These are phyloP conservation scores for Eupithecia subfuscata DNA, from an alignment of 2,888 invertebrate genomes.

Conservation along the genomic window DNA sequence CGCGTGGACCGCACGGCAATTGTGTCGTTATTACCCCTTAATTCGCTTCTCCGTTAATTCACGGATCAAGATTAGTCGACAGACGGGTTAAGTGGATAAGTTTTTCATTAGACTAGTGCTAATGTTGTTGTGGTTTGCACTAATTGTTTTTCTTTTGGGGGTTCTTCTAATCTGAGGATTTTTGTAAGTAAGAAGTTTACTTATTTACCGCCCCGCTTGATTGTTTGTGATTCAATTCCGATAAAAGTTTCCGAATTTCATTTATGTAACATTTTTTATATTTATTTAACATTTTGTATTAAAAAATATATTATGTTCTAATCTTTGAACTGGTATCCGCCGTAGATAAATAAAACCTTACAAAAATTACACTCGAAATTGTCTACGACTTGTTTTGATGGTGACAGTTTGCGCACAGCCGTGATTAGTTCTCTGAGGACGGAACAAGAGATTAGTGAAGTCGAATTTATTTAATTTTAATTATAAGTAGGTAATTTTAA, in stretches of 20 bases:
- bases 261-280: background rate
- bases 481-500: too few species aligned
- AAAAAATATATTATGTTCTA: too few species aligned
- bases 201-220: too few species aligned
- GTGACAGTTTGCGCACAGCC: too few species aligned
- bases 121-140: conserved; percentile 18
- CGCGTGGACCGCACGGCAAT: conserved; percentile 33
- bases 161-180: background rate
- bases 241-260: background rate
- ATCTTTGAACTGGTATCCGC: too few species aligned
- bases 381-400: too few species aligned
- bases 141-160: conserved; percentile 23
- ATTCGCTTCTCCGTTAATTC: conserved; percentile 36
- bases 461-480: too few species aligned
- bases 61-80: conserved; percentile 30
- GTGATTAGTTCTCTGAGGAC: too few species aligned
- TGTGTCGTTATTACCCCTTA: conserved; percentile 40
- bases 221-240: too few species aligned
- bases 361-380: too few species aligned
- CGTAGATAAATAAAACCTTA: too few species aligned
- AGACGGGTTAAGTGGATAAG: conserved; percentile 35
- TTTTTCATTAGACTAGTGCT: conserved; percentile 36
- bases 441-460: too few species aligned
- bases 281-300: background rate
- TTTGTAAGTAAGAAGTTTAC: background rate